Base-by-base conservation (phyloP, 2,113 vertebrate species). In the Trogon surrucura region DNA sequence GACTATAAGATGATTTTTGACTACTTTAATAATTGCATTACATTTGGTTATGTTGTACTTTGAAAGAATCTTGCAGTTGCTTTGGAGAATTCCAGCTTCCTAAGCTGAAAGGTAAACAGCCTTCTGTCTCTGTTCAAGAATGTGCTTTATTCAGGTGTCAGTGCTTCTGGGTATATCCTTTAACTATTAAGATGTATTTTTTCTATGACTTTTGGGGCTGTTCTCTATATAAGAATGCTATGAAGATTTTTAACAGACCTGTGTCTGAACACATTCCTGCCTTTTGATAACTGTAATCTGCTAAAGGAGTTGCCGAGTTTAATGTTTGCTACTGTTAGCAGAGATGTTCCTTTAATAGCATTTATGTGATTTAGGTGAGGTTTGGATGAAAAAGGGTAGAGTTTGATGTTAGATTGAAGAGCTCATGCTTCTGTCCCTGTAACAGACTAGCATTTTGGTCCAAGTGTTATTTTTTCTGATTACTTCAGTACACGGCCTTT, bases 21-120 rank as follows among this genome's bases (percentile, higher is more conserved):
- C 27, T 72, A 15, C 27, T 61, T 26, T 10, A 74, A 22, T 90
- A 85, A n/a, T n/a, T 91, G 41, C 15, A 5, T 66, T 79, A 14
- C 20, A 91, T n/a, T 10, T 54, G 36, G 16, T 87, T 84, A 8
- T 75, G 70, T 67, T 67, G 32, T 81, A 19, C 65, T 93, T 56
- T 41, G 65, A 78, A 81, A 67, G 70, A 74, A 78, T 77, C 56
- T 94, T 84, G 51, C 60, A 79, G 21, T 19, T 62, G 41, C n/a
- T 92, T 58, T 91, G 69, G 69, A 87, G 91, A 73, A 80, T 92
- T 91, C n/a, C 51, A 66, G 23, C 47, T 91, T 91, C 44, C 27
- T 78, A 36, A 54, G n/a, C 5, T 91, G 86, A 21, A 60, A 80
- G 21, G 53, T 48, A 72, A 83, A 83, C 61, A 90, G 45, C 38